Conservation (phyloP, 2,797 vertebrate genomes). For the Coreius guichenoti region DNA sequence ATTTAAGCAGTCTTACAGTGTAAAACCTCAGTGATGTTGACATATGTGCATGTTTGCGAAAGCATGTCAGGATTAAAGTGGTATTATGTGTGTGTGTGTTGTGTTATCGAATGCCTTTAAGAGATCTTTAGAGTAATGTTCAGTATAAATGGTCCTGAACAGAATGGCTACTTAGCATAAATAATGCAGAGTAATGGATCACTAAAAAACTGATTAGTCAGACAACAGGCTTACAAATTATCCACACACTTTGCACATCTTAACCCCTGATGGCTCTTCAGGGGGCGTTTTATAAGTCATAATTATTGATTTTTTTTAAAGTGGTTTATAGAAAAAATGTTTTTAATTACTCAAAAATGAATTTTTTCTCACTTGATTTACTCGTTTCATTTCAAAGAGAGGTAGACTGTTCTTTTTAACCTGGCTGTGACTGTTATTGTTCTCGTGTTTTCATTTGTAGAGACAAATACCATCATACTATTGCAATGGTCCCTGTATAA, state of each 20-base stretch:
- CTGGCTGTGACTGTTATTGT: not conserved
- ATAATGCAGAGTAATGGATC: constrained; percentile 81
- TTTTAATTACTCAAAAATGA: constrained; percentile 14
- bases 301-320: constrained; percentile 26
- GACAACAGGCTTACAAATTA: constrained; percentile 69
- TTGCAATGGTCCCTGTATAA: not conserved
- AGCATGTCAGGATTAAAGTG: constrained; percentile 32
- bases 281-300: constrained; percentile 3
- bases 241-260: constrained; percentile 55
- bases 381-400: constrained; percentile 25
- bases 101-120: constrained; percentile 65
- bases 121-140: constrained; percentile 66
- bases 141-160: constrained; percentile 67
- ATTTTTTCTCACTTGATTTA: constrained; percentile 38
- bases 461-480: not conserved
- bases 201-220: constrained; percentile 70
- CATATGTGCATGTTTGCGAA: constrained; percentile 33
- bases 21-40: constrained; percentile 25
- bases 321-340: constrained; percentile 2
- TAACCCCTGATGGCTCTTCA: constrained; percentile 41
- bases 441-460: constrained; percentile 19
- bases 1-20: not conserved
- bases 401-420: not conserved
- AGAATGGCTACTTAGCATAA: constrained; percentile 77
- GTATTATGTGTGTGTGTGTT: constrained; percentile 52